These are phyloP conservation scores for Notiomystis cincta DNA, from an alignment of 2,113 vertebrate species.

Conservation along the genomic window DNA sequence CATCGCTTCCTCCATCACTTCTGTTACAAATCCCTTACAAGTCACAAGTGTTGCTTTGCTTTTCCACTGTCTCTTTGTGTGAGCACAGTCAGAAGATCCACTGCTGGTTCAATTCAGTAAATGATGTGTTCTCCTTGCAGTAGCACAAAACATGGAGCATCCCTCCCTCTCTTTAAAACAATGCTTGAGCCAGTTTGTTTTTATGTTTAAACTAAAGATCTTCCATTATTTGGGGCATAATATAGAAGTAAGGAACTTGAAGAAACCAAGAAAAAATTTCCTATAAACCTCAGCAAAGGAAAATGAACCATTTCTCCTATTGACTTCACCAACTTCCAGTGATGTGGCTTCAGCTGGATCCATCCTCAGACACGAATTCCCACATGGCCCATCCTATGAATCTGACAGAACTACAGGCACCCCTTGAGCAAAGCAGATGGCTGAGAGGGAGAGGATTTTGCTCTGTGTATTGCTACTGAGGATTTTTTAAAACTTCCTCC, in stretches of 20 bases:
- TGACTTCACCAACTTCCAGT: background rate
- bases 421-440: background rate
- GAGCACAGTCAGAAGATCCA: background rate
- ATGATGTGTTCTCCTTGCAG: background rate
- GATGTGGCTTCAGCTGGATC: background rate
- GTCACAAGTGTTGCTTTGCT: background rate
- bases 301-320: background rate
- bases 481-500: background rate
- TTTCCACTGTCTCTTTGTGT: accelerated
- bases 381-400: background rate
- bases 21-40: background rate
- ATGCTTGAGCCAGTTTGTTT: background rate
- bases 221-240: background rate
- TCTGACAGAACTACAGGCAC: background rate
- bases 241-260: background rate
- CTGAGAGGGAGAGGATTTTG: background rate
- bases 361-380: accelerated
- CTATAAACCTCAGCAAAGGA: background rate
- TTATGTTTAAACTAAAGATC: background rate
- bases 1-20: background rate
- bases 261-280: background rate
- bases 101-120: background rate
- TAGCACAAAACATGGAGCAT: background rate
- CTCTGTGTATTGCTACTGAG: background rate
- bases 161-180: background rate